Percentiles rank a stretch among this genome's conserved stretches.
phyloP scores from a whole-genome alignment of 2,888 invertebrate species.

The Eueremaeus valkanovi region DNA sequence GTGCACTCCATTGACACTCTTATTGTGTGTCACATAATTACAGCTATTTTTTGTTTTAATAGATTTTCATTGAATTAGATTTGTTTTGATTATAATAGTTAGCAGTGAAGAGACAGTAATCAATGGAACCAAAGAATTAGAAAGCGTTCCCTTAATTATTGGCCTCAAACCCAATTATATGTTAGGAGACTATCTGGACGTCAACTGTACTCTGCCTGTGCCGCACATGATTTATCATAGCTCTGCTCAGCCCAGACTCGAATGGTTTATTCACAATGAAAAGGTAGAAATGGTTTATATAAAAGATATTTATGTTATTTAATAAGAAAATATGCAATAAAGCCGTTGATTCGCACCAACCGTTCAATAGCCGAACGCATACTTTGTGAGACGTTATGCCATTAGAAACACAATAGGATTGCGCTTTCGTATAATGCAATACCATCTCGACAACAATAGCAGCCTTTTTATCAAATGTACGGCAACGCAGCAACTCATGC shows the following conservation, averaged over 20 bases:
- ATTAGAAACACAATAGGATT: slow-evolving; percentile 27
- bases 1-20: not conserved
- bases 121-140: slow-evolving; percentile 4
- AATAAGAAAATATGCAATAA: slow-evolving; percentile 8
- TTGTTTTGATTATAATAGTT: not conserved
- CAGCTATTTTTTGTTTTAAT: not conserved
- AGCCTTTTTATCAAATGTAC: slow-evolving; percentile 23
- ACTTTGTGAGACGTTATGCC: slow-evolving; percentile 15
- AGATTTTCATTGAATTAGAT: not conserved
- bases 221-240: not conserved
- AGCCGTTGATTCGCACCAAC: not conserved
- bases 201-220: slow-evolving; percentile 32
- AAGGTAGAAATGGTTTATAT: slow-evolving; percentile 10
- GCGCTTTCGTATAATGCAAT: slow-evolving; percentile 21
- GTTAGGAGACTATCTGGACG: slow-evolving; percentile 20
- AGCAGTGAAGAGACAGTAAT: slow-evolving; percentile 3
- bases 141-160: slow-evolving; percentile 17
- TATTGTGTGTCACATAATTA: not conserved
- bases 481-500: not conserved
- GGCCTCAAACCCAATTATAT: slow-evolving; percentile 33
- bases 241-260: slow-evolving; percentile 10
- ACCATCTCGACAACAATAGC: slow-evolving; percentile 20
- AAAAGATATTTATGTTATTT: not conserved
- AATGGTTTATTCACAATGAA: slow-evolving; percentile 27
- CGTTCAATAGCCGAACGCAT: not conserved